Conservation (phyloP, 2,888 invertebrate species). For the Penaeus monodon region DNA sequence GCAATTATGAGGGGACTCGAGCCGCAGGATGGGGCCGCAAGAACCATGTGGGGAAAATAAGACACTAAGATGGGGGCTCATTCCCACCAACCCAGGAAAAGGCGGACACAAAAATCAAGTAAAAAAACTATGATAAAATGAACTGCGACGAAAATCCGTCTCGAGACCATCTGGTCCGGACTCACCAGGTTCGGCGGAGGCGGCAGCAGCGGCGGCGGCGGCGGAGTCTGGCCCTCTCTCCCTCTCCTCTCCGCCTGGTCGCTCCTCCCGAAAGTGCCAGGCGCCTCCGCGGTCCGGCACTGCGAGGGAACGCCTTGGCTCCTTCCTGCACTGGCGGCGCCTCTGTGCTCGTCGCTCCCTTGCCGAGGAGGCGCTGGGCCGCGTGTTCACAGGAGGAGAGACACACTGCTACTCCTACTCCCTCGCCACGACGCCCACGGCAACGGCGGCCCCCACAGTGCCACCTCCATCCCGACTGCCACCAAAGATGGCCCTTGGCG, state of each 20-base stretch:
- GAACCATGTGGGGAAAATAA: too few species aligned
- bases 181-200: constrained; percentile 38
- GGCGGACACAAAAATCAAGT: too few species aligned
- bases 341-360: not conserved
- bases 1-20: too few species aligned
- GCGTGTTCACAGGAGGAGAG: constrained; percentile 43
- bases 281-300: constrained; percentile 34
- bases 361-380: constrained; percentile 23
- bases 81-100: too few species aligned
- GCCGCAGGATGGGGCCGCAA: too few species aligned
- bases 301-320: constrained; percentile 17
- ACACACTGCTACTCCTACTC: constrained; percentile 27
- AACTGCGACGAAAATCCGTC: too few species aligned
- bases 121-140: too few species aligned
- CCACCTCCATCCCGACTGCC: constrained; percentile 46
- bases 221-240: constrained; percentile 2
- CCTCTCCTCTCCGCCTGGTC: constrained; percentile 21
- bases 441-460: constrained; percentile 46
- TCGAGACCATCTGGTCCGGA: constrained; percentile 41
- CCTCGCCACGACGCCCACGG: constrained; percentile 20
- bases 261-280: not conserved
- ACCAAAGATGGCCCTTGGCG: constrained; percentile 54
- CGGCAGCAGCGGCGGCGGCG: not conserved
- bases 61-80: too few species aligned
- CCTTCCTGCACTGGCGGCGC: not conserved